A percentile compares a stretch with the other conserved stretches of the same genome.
phyloP scores from a whole-genome alignment of 2,797 vertebrate species.

The Gymnoscopelus braueri region DNA sequence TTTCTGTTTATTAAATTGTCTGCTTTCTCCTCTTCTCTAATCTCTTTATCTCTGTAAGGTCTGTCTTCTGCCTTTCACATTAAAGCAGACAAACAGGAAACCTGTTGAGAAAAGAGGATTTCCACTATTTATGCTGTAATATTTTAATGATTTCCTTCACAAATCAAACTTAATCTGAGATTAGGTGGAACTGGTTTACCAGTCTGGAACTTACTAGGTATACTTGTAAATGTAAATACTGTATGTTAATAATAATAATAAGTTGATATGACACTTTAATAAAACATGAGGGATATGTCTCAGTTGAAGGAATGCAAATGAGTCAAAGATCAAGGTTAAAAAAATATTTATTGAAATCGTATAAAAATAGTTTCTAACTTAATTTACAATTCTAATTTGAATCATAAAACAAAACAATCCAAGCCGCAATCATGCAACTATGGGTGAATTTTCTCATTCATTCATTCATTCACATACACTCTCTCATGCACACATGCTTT shows the following conservation, averaged over 20 bases:
- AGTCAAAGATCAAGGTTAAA: conserved; percentile 64
- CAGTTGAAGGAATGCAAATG: conserved; percentile 15
- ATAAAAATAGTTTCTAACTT: conserved; percentile 86
- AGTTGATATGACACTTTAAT: too few relatives aligned
- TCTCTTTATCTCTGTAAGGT: conserved; percentile 41
- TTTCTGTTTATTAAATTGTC: conserved; percentile 10
- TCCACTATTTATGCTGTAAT: not conserved
- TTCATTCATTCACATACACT: conserved; percentile 29
- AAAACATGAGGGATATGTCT: not conserved
- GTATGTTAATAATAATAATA: not conserved
- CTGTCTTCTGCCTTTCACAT: conserved; percentile 16
- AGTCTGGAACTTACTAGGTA: not conserved
- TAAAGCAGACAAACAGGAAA: conserved; percentile 47
- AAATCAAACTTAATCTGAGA: too few relatives aligned
- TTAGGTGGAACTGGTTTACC: too few relatives aligned
- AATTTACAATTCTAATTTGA: conserved; percentile 82
- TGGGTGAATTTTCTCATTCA: conserved; percentile 41
- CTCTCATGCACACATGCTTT: conserved; percentile 1
- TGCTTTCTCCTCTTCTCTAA: conserved; percentile 12
- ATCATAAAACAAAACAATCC: conserved; percentile 63
- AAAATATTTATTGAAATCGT: conserved; percentile 88
- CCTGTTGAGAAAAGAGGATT: conserved; percentile 9
- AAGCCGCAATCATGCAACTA: conserved; percentile 73
- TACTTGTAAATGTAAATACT: not conserved
- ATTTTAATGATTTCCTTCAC: not conserved